Base-by-base conservation (phyloP, 37 sponge, comb jelly and placozoan genomes). In the Beroe forskalii region DNA sequence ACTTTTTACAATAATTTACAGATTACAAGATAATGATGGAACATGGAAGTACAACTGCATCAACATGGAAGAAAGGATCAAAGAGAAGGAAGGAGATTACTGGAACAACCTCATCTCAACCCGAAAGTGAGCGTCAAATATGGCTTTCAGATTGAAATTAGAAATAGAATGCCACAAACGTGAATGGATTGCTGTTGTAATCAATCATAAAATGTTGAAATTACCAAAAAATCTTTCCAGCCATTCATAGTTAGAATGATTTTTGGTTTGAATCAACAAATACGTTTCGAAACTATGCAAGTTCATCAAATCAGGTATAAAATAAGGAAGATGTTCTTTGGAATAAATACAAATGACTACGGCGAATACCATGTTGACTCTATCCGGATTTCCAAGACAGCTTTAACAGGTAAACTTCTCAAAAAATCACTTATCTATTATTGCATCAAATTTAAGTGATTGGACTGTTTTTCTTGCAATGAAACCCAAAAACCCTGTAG, bases 381-480 rank as follows among this genome's bases (percentile, higher is more conserved):
- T 12, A 32, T 80, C 24, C 9, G 86, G n/a, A 80, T 80, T 48
- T 35, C n/a, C 86, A 32, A 30, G 31, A 80, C 86, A 22, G 25
- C 86, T n/a, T 2, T 80, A 25, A 80, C 86, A 80, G 86, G 86
- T 72, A 30, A n/a, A n/a, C n/a, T n/a, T n/a, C n/a, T n/a, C n/a
- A n/a, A n/a, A n/a, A n/a, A n/a, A n/a, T n/a, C n/a, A n/a, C n/a
- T n/a, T n/a, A n/a, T n/a, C n/a, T n/a, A n/a, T n/a, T n/a, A n/a
- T n/a, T n/a, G n/a, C n/a, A n/a, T n/a, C n/a, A n/a, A n/a, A n/a
- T n/a, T n/a, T n/a, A n/a, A n/a, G n/a, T n/a, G n/a, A 55, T 17
- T 20, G 60, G 17, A 20, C 17, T 55, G 17, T 55, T 55, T 55
- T 55, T 55, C 60, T 17, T 9, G 60, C 60, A 55, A 55, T 55